Conservation (phyloP, 1,140 invertebrate species). For the Drosophila persimilis region DNA sequence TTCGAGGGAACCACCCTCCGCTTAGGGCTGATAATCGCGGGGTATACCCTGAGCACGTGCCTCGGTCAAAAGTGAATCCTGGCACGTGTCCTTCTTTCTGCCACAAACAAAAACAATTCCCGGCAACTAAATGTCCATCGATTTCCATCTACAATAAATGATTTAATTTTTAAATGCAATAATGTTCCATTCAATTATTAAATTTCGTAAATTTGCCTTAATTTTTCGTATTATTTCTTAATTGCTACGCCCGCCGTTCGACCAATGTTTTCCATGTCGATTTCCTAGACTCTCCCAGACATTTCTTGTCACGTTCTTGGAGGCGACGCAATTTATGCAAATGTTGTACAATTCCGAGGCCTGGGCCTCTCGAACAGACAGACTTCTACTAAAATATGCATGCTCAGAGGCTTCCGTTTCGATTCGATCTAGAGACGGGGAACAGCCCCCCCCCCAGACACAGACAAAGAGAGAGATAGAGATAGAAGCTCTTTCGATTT, state of each 20-base stretch:
- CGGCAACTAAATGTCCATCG: slow-evolving; percentile 38
- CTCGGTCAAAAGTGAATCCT: slow-evolving; percentile 58
- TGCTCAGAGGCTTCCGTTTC: slow-evolving; percentile 66
- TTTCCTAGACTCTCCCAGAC: slow-evolving; percentile 32
- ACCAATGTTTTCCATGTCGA: slow-evolving; percentile 8
- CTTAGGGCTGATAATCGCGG: slow-evolving; percentile 36
- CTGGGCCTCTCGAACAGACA: neutral
- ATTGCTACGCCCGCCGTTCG: slow-evolving; percentile 14
- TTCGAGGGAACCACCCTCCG: slow-evolving; percentile 22
- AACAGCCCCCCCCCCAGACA: slow-evolving; percentile 1
- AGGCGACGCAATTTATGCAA: slow-evolving; percentile 72
- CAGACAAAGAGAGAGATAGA: slow-evolving; percentile 6
- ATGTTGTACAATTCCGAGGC: slow-evolving; percentile 50
- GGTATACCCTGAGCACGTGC: slow-evolving; percentile 49
- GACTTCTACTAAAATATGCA: slow-evolving; percentile 53
- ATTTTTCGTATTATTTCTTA: slow-evolving; percentile 40
- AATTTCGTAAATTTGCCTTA: slow-evolving; percentile 24
- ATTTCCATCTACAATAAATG: slow-evolving; percentile 24
- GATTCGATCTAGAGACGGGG: slow-evolving; percentile 10
- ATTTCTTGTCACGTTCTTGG: slow-evolving; percentile 46
- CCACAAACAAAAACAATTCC: slow-evolving; percentile 26
- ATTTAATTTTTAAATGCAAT: slow-evolving; percentile 3
- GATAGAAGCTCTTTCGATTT: slow-evolving; percentile 48
- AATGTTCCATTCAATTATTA: slow-evolving; percentile 2
- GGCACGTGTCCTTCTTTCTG: slow-evolving; percentile 46